Percentiles rank a stretch among this genome's conserved stretches.
These are phyloP conservation scores for Smittia sp. DNA, from an alignment of 2,888 invertebrate genomes.

Conservation along the genomic window DNA sequence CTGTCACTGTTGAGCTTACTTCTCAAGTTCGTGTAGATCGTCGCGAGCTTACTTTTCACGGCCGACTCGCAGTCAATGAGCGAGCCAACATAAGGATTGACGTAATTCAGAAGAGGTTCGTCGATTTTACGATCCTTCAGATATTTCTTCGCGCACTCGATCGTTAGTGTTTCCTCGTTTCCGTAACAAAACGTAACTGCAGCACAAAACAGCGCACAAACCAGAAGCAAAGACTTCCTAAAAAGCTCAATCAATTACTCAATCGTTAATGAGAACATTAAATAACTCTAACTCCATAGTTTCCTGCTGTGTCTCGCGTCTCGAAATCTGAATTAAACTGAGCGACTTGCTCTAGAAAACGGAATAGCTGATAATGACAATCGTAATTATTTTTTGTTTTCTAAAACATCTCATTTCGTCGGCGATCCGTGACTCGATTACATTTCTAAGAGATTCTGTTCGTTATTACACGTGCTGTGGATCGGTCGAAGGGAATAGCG, in stretches of 20 bases:
- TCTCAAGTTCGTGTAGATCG: background rate
- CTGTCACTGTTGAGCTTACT: background rate
- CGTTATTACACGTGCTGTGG: no score
- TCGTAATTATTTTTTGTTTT: background rate
- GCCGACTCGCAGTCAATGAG: slow-evolving; percentile 21
- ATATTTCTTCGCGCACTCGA: slow-evolving; percentile 20
- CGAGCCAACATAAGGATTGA: slow-evolving; percentile 1
- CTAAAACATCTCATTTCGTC: background rate
- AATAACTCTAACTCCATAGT: background rate
- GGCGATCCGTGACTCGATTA: background rate
- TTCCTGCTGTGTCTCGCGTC: background rate
- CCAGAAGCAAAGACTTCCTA: background rate
- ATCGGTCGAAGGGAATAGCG: no score
- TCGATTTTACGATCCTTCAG: background rate
- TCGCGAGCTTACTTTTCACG: slow-evolving; percentile 11
- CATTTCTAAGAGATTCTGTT: no score
- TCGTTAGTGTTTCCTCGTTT: background rate
- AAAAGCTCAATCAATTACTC: background rate
- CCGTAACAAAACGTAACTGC: background rate
- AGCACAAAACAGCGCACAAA: background rate
- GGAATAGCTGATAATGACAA: background rate
- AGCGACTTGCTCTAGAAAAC: background rate
- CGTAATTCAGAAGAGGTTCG: slow-evolving; percentile 8
- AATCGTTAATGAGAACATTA: background rate
- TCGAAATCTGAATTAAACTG: slow-evolving; percentile 6